These are phyloP conservation scores for Grus americana DNA, from an alignment of 2,113 vertebrate genomes.

Conservation along the genomic window DNA sequence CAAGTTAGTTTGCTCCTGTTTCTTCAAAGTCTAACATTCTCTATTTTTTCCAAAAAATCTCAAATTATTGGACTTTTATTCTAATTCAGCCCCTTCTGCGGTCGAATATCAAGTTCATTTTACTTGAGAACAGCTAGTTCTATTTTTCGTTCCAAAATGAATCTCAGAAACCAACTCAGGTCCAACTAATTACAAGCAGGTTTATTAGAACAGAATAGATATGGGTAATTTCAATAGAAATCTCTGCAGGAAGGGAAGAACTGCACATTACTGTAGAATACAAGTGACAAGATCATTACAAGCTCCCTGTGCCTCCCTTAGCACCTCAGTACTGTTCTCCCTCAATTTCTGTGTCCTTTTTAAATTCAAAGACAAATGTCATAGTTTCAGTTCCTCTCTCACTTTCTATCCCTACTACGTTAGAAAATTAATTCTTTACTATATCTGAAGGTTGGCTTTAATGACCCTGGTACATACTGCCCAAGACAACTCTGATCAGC, in stretches of 20 bases:
- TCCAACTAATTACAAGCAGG: neutral
- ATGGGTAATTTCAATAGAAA: constrained; percentile 7
- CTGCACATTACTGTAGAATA: neutral
- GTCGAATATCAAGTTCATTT: neutral
- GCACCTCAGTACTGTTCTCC: constrained; percentile 1
- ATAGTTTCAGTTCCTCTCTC: neutral
- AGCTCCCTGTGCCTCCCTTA: constrained; percentile 25
- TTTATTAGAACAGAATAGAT: constrained; percentile 17
- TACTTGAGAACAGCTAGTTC: neutral
- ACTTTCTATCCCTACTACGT: neutral
- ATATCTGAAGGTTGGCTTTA: neutral
- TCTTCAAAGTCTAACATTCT: neutral
- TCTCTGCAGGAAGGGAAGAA: constrained; percentile 24
- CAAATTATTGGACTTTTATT: neutral
- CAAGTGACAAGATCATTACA: constrained; percentile 32
- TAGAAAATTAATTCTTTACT: constrained; percentile 27
- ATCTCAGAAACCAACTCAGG: neutral
- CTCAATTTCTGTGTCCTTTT: constrained; percentile 17
- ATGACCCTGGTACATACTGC: neutral
- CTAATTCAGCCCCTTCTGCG: neutral
- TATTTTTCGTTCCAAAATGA: neutral
- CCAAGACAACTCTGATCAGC: neutral
- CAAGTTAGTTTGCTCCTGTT: neutral
- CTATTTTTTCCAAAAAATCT: neutral
- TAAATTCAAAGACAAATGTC: constrained; percentile 15